A percentile compares a stretch with the other conserved stretches of the same genome.
Conservation (phyloP, 2,113 vertebrate genomes). For the Chaetorhynchus papuensis region DNA sequence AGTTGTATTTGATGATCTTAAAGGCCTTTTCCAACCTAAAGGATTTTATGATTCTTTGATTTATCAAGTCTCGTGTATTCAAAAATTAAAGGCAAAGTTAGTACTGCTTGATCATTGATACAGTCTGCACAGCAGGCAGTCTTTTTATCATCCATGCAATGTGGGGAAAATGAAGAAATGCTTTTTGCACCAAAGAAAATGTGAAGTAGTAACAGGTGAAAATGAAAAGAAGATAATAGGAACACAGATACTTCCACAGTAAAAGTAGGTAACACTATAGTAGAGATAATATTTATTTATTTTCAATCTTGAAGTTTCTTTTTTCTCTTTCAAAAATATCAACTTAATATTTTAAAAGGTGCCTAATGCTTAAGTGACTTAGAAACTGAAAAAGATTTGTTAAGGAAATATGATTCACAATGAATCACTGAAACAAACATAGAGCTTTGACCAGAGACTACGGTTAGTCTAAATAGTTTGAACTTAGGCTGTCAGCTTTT, state of each 20-base stretch:
- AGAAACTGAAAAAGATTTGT: neutral
- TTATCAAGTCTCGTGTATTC: neutral
- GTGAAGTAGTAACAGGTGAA: neutral
- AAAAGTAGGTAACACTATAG: neutral
- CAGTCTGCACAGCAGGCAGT: neutral
- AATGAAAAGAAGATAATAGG: neutral
- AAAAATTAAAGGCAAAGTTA: neutral
- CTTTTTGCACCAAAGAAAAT: neutral
- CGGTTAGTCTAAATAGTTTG: neutral
- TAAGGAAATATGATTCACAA: neutral
- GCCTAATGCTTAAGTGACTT: neutral
- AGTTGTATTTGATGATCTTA: neutral
- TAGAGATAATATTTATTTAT: neutral
- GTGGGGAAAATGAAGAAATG: neutral
- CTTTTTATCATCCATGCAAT: neutral
- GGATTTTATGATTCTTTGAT: neutral
- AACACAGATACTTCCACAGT: neutral
- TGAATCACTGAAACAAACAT: neutral
- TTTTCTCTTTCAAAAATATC: neutral
- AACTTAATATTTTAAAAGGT: neutral
- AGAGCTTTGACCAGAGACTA: neutral
- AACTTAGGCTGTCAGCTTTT: neutral
- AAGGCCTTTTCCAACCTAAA: neutral
- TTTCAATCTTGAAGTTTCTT: neutral
- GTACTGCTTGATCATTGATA: neutral